A percentile compares a stretch with the other conserved stretches of the same genome.
phyloP scores from a whole-genome alignment of 2,113 vertebrate species.

The Malurus cyaneus region DNA sequence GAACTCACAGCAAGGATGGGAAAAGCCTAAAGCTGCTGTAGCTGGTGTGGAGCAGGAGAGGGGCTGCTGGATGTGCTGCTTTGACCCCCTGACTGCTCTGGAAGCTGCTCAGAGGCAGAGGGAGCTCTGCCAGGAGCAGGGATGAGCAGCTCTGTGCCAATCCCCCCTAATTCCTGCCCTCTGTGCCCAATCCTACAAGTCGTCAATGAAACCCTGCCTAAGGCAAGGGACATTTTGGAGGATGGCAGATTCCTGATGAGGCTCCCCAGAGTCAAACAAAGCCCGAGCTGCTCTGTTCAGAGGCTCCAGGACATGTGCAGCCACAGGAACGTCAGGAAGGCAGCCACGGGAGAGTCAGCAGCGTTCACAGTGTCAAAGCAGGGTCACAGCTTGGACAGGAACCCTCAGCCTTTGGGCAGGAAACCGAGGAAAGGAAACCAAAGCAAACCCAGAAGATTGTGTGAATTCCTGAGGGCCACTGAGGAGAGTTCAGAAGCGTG shows the following conservation, averaged over 20 bases:
- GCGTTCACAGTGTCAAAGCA: not conserved
- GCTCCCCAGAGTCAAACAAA: not conserved
- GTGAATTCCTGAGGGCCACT: not conserved
- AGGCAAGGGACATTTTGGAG: not conserved
- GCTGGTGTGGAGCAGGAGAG: accelerated
- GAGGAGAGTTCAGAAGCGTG: accelerated
- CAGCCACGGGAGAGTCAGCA: not conserved
- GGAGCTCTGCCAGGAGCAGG: not conserved
- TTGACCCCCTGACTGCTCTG: not conserved
- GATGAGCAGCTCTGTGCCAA: not conserved
- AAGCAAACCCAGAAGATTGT: not conserved
- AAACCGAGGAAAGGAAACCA: not conserved
- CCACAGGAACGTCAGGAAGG: not conserved
- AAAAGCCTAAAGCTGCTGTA: not conserved
- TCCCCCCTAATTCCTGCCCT: not conserved
- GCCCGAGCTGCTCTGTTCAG: not conserved
- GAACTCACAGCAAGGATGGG: not conserved
- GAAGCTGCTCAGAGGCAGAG: not conserved
- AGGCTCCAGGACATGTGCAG: not conserved
- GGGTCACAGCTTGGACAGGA: not conserved
- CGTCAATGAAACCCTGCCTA: not conserved
- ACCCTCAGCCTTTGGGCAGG: not conserved
- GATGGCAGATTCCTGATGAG: not conserved
- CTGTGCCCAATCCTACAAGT: not conserved
- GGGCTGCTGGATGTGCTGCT: not conserved